Conservation (phyloP, 2,797 vertebrate species). For the Onychomys arenicola region DNA sequence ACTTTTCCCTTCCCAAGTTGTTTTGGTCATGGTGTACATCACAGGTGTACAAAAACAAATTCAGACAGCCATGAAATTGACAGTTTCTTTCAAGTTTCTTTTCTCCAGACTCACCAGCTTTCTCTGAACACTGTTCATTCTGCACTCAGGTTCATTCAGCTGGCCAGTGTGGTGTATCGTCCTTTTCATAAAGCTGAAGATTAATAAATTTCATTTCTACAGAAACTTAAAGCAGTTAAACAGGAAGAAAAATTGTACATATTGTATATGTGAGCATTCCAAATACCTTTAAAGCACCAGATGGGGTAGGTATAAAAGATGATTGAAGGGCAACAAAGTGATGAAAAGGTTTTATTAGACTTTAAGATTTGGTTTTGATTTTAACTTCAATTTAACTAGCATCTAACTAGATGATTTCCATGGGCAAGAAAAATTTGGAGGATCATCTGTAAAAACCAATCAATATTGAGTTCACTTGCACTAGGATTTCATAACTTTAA, state of each 20-base stretch:
- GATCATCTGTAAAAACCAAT: slow-evolving; percentile 46
- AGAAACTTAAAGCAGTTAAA: slow-evolving; percentile 11
- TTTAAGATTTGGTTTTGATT: slow-evolving; percentile 70
- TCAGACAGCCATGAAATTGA: neutral
- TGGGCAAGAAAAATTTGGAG: neutral
- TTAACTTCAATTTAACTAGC: slow-evolving; percentile 61
- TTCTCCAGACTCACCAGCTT: neutral
- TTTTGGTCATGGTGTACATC: neutral
- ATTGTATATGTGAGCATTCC: neutral
- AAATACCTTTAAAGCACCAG: slow-evolving; percentile 10
- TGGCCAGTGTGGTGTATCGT: neutral
- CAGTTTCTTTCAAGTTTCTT: neutral
- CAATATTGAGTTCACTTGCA: slow-evolving; percentile 43
- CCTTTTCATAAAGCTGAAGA: neutral
- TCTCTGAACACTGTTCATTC: slow-evolving; percentile 22
- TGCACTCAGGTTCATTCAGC: neutral
- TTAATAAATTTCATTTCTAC: neutral
- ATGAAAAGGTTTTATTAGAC: slow-evolving; percentile 74
- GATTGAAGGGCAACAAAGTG: slow-evolving; percentile 37
- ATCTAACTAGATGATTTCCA: slow-evolving; percentile 65
- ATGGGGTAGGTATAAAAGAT: slow-evolving; percentile 1
- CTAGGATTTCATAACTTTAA: slow-evolving; percentile 65
- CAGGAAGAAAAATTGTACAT: neutral
- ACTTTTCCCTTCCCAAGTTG: neutral
- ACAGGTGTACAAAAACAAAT: neutral